phyloP scores from a whole-genome alignment of 2,888 invertebrate genomes.

The Anthophora plumipes region DNA sequence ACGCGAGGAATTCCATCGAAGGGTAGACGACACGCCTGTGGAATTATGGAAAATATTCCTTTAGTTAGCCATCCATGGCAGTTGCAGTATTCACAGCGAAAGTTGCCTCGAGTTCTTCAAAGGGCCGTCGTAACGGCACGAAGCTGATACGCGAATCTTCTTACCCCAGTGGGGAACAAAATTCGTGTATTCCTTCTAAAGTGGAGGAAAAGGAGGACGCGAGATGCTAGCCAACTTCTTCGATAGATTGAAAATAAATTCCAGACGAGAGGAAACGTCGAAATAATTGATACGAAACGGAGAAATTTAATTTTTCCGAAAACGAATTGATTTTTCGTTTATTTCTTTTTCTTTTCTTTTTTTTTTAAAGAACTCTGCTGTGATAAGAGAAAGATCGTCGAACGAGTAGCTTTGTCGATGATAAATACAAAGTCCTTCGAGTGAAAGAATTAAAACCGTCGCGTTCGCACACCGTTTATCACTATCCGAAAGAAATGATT shows the following conservation, averaged over 20 bases:
- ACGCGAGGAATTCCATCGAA: conserved; percentile 44
- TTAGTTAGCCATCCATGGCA: conserved; percentile 47
- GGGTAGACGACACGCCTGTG: conserved; percentile 22
- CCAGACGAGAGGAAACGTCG: neutral
- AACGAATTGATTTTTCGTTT: no score
- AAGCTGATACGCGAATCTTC: conserved; percentile 39
- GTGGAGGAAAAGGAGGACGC: conserved; percentile 6
- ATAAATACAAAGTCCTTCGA: conserved; percentile 23
- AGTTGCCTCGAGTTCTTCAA: conserved; percentile 48
- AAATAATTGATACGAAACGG: neutral
- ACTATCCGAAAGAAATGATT: conserved; percentile 13
- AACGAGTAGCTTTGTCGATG: conserved; percentile 18
- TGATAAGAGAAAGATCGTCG: neutral
- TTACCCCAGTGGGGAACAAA: conserved; percentile 25
- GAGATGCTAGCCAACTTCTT: neutral
- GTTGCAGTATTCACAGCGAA: conserved; percentile 29
- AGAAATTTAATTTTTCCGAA: neutral
- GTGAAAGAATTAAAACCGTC: conserved; percentile 28
- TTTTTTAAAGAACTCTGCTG: neutral
- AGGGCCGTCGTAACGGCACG: conserved; percentile 16
- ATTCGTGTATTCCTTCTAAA: conserved; percentile 43
- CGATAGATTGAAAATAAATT: conserved; percentile 16
- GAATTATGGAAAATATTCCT: conserved; percentile 62
- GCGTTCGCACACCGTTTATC: conserved; percentile 9
- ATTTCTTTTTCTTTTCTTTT: no score